Evolutionary conservation across 1,140 invertebrate species (phyloP), one percentile per base, ranked within the genome.

Genomic region (Drosophila carrolli): DNA sequence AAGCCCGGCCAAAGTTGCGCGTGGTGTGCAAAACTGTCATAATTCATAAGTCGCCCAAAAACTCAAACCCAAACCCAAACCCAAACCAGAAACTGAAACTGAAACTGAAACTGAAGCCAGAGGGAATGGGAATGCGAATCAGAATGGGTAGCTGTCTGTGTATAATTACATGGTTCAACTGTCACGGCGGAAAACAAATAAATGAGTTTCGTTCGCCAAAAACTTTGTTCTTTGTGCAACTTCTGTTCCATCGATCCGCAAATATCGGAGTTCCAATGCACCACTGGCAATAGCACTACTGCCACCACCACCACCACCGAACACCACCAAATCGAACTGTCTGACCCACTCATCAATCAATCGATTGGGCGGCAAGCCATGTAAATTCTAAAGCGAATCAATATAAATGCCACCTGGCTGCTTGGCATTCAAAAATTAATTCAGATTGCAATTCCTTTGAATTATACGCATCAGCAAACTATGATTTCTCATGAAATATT

Each of bases 401-500:
- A 63, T 74, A 62, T 48, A 50, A 55, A 75, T 75, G 60, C 57
- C 70, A 60, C 35, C 48, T 19, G 61, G 32, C 68, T 19, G 53
- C 50, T 62, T 32, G 51, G 59, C 59, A 70, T 75, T 85, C 84
- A 56, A 89, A 59, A 88, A 88, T 88, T 88, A 88, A 88, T 88
- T 88, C 84, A 89, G 84, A 89, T 89, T 88, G 84, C 84, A 84
- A 89, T 89, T 89, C 84, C 82, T 84, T 84, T 88, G 84, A 88
- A 88, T 88, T 88, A 89, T 88, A 88, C 84, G 84, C 84, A 88
- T 88, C 84, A 89, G 67, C 84, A 88, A 89, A 89, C 84, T 89
- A 89, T 88, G 84, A 88, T 90, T 88, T 88, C 84, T 89, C 84
- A 88, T 88, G 84, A 88, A 88, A 88, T 88, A 89, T 88, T 88